Conservation (phyloP, 2,888 invertebrate genomes). For the Brenthis hecate region DNA sequence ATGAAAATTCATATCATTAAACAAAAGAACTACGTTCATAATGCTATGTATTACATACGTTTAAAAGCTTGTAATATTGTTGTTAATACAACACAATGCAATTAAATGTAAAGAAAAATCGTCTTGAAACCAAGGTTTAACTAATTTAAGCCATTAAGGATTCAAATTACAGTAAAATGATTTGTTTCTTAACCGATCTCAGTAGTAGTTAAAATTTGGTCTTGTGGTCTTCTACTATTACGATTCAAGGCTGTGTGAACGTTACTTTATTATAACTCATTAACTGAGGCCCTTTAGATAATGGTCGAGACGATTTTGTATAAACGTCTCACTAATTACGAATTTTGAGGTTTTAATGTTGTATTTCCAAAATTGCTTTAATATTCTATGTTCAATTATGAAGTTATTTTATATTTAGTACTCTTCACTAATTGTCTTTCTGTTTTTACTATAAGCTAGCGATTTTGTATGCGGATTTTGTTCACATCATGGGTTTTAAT, state of each 20-base stretch:
- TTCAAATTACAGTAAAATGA: conserved; percentile 47
- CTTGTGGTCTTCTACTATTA: conserved; percentile 48
- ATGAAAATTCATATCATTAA: no score
- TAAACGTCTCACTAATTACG: not conserved
- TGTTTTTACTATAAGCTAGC: no score
- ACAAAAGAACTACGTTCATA: no score
- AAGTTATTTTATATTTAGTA: not conserved
- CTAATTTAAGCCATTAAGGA: not conserved
- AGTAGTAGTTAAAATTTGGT: conserved; percentile 41
- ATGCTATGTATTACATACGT: no score
- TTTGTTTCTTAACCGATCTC: conserved; percentile 52
- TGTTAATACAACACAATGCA: no score
- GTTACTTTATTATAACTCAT: conserved; percentile 24
- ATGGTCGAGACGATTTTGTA: conserved; percentile 7
- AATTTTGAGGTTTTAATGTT: conserved; percentile 3
- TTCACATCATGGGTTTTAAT: no score
- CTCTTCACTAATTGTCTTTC: no score
- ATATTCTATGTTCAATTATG: not conserved
- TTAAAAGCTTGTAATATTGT: no score
- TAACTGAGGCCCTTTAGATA: conserved; percentile 10
- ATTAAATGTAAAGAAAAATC: no score
- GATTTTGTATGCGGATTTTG: no score
- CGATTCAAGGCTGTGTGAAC: conserved; percentile 44
- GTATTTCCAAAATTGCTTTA: no score
- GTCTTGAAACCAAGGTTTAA: no score